Conservation (phyloP, 2,888 invertebrate genomes). For the Caenorhabditis sp. region DNA sequence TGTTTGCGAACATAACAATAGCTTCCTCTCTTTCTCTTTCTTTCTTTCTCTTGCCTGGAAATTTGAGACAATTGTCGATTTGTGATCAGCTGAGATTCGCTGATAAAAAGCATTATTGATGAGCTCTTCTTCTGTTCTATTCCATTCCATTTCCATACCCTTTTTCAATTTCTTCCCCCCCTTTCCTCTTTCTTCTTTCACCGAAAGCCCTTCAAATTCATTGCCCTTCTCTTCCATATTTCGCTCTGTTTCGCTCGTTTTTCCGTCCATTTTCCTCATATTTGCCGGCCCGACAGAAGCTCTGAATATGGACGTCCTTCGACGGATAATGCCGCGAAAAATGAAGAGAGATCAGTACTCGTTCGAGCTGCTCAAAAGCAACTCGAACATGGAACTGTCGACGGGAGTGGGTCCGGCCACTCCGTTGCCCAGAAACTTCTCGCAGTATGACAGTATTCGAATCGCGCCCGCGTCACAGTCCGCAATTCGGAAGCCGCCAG, state of each 20-base stretch:
- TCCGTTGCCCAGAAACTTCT: slow-evolving; percentile 45
- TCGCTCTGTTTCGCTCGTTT: background rate
- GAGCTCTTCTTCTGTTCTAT: too few species aligned
- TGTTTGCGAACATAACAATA: slow-evolving; percentile 11
- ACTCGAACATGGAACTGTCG: slow-evolving; percentile 56
- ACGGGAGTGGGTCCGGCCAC: slow-evolving; percentile 34
- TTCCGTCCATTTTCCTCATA: background rate
- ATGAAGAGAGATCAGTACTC: slow-evolving; percentile 63
- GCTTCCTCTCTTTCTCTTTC: slow-evolving; percentile 1
- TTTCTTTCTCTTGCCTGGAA: slow-evolving; percentile 16
- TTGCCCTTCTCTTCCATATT: background rate
- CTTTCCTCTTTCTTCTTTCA: background rate
- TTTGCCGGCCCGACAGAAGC: background rate
- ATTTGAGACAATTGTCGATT: slow-evolving; percentile 34
- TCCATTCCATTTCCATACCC: background rate
- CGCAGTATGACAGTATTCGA: slow-evolving; percentile 56
- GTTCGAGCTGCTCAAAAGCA: slow-evolving; percentile 62
- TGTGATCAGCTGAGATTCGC: slow-evolving; percentile 13
- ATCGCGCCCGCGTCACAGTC: slow-evolving; percentile 44
- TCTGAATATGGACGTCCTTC: slow-evolving; percentile 59
- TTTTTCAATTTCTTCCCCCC: background rate
- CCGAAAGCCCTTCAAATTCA: background rate
- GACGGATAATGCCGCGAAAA: slow-evolving; percentile 58
- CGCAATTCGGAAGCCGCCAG: slow-evolving; percentile 17
- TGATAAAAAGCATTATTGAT: slow-evolving; percentile 10